These are phyloP conservation scores for Limenitis arthemis DNA, from an alignment of 2,888 invertebrate genomes.

Conservation along the genomic window DNA sequence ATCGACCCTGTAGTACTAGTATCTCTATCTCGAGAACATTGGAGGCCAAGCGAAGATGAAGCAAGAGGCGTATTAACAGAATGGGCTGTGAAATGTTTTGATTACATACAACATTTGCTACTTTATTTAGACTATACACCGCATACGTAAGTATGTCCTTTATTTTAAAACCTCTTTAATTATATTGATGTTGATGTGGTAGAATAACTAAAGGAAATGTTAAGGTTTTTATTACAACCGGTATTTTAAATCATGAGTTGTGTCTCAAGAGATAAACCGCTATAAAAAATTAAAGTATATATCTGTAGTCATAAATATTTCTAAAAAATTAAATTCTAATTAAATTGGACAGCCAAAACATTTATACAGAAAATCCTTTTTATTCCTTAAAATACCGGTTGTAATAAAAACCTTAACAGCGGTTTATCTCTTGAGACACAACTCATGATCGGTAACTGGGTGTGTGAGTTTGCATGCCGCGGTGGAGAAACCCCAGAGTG, in stretches of 20 bases:
- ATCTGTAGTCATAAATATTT: no score
- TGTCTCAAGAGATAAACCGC: constrained; percentile 46
- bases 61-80: constrained; percentile 38
- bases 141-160: constrained; percentile 38
- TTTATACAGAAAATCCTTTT: background rate
- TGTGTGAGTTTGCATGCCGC: constrained; percentile 28
- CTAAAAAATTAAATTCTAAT: no score
- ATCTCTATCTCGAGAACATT: constrained; percentile 35
- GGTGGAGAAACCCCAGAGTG: constrained; percentile 34
- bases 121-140: constrained; percentile 48
- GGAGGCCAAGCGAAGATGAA: constrained; percentile 47
- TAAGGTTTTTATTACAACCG: no score
- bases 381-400: no score
- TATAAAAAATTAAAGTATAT: no score
- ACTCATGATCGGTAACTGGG: constrained; percentile 41
- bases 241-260: constrained; percentile 45
- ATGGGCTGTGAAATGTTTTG: constrained; percentile 44
- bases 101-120: constrained; percentile 42
- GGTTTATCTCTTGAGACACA: constrained; percentile 49
- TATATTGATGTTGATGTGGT: no score
- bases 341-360: no score
- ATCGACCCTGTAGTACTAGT: constrained; percentile 33
- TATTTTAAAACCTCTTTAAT: no score
- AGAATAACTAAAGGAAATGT: no score
- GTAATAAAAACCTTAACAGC: constrained; percentile 30